These are phyloP conservation scores for Sisyra nigra DNA, from an alignment of 2,888 invertebrate genomes.

Conservation along the genomic window DNA sequence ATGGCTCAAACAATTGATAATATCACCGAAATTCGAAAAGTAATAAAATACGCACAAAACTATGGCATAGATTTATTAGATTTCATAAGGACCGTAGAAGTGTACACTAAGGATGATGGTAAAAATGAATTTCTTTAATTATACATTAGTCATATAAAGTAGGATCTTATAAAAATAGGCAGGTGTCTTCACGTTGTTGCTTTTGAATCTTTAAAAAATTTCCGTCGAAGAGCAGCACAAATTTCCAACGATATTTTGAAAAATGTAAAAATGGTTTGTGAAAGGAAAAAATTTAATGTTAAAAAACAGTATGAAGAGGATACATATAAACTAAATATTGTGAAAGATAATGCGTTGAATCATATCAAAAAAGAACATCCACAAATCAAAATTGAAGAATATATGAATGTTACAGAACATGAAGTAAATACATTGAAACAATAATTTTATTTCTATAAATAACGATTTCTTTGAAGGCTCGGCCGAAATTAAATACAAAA, in stretches of 20 bases:
- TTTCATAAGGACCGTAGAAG: neutral
- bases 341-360: slow-evolving; percentile 22
- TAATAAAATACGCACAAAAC: neutral
- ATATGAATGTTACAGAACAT: no score
- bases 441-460: no score
- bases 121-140: neutral
- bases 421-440: no score
- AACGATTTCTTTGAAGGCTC: no score
- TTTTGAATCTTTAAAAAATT: slow-evolving; percentile 21
- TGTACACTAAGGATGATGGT: neutral
- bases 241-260: slow-evolving; percentile 27
- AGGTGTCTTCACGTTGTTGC: slow-evolving; percentile 18
- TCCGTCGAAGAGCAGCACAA: slow-evolving; percentile 21
- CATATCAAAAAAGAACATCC: slow-evolving; percentile 21
- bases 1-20: neutral
- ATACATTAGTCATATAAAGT: no score
- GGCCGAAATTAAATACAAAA: slow-evolving; percentile 7
- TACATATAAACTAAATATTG: slow-evolving; percentile 16
- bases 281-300: slow-evolving; percentile 25
- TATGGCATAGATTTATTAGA: neutral
- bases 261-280: slow-evolving; percentile 25
- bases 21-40: neutral
- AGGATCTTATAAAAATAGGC: slow-evolving; percentile 14
- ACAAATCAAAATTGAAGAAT: slow-evolving; percentile 24
- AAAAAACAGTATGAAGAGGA: slow-evolving; percentile 19